A percentile compares a stretch with the other conserved stretches of the same genome.
Conservation (phyloP, 2,797 vertebrate species). For the Scleropages formosus region DNA sequence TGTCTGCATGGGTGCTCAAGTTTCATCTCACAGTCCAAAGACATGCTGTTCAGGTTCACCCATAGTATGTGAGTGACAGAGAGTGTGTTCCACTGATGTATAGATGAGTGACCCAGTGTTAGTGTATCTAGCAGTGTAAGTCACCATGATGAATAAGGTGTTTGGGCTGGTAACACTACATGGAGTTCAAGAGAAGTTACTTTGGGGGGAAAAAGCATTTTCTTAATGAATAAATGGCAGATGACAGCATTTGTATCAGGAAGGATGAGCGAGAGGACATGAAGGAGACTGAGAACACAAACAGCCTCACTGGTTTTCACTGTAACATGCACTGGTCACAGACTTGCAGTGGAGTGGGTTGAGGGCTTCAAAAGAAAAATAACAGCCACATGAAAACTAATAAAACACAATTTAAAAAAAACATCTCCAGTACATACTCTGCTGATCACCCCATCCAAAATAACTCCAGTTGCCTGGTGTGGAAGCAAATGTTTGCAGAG, state of each 20-base stretch:
- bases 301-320: conserved; percentile 37
- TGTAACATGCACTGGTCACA: conserved; percentile 50
- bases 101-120: too few species aligned
- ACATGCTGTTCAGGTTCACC: too few species aligned
- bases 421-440: conserved; percentile 81
- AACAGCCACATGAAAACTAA: conserved; percentile 41
- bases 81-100: too few species aligned
- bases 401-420: neutral
- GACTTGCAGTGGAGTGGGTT: conserved; percentile 23
- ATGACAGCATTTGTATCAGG: neutral
- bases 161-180: too few species aligned
- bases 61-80: too few species aligned
- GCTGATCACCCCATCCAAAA: conserved; percentile 94
- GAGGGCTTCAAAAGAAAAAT: conserved; percentile 42
- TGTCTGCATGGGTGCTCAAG: too few species aligned
- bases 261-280: neutral
- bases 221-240: neutral
- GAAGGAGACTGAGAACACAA: conserved; percentile 13
- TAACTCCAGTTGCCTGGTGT: conserved; percentile 85
- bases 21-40: too few species aligned
- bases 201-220: too few species aligned
- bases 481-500: conserved; percentile 68
- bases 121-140: too few species aligned
- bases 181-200: too few species aligned
- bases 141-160: too few species aligned